Conservation (phyloP, 2,113 vertebrate genomes). For the Sylvietta virens region DNA sequence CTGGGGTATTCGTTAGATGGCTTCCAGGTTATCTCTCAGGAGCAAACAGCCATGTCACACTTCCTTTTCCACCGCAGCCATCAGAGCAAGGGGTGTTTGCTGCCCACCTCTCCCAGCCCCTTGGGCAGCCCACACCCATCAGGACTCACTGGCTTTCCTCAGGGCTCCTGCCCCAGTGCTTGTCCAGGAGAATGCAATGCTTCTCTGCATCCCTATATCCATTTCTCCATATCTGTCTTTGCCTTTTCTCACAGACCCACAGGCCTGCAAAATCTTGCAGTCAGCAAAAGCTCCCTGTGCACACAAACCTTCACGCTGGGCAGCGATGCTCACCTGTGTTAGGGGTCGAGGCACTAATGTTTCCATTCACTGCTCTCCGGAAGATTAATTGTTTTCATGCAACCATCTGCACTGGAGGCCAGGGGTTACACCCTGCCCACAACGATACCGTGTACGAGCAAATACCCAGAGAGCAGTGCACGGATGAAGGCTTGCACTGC, state of each 20-base stretch:
- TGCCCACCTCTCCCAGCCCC: background rate
- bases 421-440: background rate
- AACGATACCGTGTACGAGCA: fast-evolving
- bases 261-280: background rate
- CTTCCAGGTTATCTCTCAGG: background rate
- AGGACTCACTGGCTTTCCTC: background rate
- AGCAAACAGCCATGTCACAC: background rate
- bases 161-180: background rate
- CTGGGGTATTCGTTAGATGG: background rate
- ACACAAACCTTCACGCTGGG: background rate
- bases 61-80: background rate
- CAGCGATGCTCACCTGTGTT: background rate
- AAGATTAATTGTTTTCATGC: slow-evolving; percentile 26
- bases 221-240: background rate
- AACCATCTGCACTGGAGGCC: background rate
- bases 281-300: background rate
- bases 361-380: background rate
- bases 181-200: background rate
- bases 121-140: fast-evolving
- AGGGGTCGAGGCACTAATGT: background rate
- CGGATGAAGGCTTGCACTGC: background rate
- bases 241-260: background rate
- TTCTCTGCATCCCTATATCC: background rate
- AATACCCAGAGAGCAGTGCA: background rate
- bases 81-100: background rate